phyloP scores from a whole-genome alignment of 2,888 invertebrate genomes.

The Macrostomum cliftonense region DNA sequence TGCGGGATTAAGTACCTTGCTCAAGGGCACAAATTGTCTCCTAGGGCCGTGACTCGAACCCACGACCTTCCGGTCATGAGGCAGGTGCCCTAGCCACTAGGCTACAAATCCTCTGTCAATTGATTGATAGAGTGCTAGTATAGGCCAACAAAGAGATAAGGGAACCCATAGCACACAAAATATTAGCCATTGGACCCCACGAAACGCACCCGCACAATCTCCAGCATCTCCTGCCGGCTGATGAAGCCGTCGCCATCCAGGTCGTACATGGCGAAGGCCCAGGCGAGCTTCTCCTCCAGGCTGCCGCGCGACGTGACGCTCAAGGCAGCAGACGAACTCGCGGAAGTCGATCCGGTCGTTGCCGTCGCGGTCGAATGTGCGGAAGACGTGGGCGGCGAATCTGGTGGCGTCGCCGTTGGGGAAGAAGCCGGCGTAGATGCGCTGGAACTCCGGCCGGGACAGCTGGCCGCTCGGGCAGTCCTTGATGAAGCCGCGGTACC shows the following conservation, averaged over 20 bases:
- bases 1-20: no score
- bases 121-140: no score
- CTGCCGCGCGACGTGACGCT: constrained; percentile 91
- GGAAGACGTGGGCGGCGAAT: constrained; percentile 94
- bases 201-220: constrained; percentile 73
- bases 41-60: no score
- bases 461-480: constrained; percentile 91
- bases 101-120: no score
- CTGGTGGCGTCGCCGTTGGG: constrained; percentile 76
- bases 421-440: constrained; percentile 95
- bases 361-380: constrained; percentile 65
- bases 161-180: no score
- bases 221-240: constrained; percentile 90
- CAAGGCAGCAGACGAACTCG: constrained; percentile 88
- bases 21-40: no score
- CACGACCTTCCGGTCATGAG: no score
- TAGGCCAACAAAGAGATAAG: no score
- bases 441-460: constrained; percentile 92
- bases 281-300: constrained; percentile 86
- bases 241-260: constrained; percentile 94
- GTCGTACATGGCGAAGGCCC: constrained; percentile 99
- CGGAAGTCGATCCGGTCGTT: constrained; percentile 94
- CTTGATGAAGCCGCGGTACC: constrained; percentile 93
- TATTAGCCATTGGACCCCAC: no score
- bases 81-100: no score